Percentiles rank a stretch among this genome's conserved stretches.
phyloP scores from a whole-genome alignment of 2,797 vertebrate genomes.

The Mus caroli region DNA sequence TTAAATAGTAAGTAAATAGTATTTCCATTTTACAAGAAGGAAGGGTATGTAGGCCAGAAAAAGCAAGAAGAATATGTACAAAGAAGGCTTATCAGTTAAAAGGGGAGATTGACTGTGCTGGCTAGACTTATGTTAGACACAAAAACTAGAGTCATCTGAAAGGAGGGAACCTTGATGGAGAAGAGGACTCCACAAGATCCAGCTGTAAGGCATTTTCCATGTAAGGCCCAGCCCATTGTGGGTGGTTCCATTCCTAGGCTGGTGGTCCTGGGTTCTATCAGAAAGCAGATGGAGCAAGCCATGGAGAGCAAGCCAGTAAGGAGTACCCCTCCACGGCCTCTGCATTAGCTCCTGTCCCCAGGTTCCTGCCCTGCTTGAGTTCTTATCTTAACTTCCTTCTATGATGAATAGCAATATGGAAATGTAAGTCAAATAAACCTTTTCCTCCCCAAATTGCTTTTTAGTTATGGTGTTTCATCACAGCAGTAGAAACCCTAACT shows the following conservation, averaged over 20 bases:
- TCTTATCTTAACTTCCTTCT: not conserved
- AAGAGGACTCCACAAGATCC: not conserved
- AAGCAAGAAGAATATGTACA: not conserved
- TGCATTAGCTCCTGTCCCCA: not conserved
- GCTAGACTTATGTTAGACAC: not conserved
- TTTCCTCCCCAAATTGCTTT: not conserved
- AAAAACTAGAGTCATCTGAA: not conserved
- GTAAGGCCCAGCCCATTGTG: not conserved
- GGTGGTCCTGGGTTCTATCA: not conserved
- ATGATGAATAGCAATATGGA: not conserved
- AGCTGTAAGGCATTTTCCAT: not conserved
- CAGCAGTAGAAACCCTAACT: not conserved
- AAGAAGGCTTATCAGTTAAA: not conserved
- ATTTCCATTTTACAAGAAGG: constrained; percentile 51
- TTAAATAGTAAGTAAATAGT: constrained; percentile 50
- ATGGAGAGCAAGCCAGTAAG: not conserved
- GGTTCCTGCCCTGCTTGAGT: not conserved
- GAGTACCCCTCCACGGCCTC: not conserved
- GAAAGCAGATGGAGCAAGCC: not conserved
- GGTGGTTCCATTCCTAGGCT: not conserved
- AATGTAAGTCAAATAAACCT: no score
- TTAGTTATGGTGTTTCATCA: not conserved
- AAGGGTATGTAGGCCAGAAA: constrained; percentile 59
- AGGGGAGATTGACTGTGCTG: not conserved
- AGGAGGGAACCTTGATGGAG: not conserved